Base-by-base conservation (phyloP, 2,797 vertebrate genomes). In the Neomorphus geoffroyi region DNA sequence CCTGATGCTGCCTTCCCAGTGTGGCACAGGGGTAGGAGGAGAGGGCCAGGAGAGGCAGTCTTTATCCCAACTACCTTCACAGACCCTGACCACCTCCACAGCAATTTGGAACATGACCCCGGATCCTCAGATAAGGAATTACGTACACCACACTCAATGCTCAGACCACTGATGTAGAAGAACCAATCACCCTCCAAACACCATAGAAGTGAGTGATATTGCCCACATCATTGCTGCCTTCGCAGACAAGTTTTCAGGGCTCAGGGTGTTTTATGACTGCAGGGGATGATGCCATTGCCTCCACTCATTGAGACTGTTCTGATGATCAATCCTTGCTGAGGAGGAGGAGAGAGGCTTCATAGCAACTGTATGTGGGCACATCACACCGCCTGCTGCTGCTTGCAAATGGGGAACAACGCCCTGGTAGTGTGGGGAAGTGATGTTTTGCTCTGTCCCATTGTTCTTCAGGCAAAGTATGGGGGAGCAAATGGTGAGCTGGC, bases 371-470 rank as follows among this genome's bases (percentile, higher is more conserved):
- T 60, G 77, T 82, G 51, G 88, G 53, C 66, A 23, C n/a, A 61
- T 85, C 61, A n/a, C 75, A 88, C 80, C 8, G 0, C 88, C 50
- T 0, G 1, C 45, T 90, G 64, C 70, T 77, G 60, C 79, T 46
- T 62, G 27, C 35, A 28, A 45, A 37, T 41, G 27, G 53, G 62
- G 15, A 80, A 43, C 39, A 39, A 48, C 5, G 5, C 21, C n/a
- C 58, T 0, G 0, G 43, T 30, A 13, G 64, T 78, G 30, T 18
- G 3, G 37, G 7, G 46, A 81, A 33, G 35, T 35, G 51, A 26
- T 48, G 27, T 48, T 86, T 70, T 66, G 62, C 60, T 93, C 39
- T 37, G 60, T 79, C 32, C 43, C 2, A 1, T 57, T 88, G 69
- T 81, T 86, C 51, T 91, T 85, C n/a, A 83, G 64, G 75, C 64